Conservation (phyloP, 2,797 vertebrate genomes). For the Coracias cyanogaster region DNA sequence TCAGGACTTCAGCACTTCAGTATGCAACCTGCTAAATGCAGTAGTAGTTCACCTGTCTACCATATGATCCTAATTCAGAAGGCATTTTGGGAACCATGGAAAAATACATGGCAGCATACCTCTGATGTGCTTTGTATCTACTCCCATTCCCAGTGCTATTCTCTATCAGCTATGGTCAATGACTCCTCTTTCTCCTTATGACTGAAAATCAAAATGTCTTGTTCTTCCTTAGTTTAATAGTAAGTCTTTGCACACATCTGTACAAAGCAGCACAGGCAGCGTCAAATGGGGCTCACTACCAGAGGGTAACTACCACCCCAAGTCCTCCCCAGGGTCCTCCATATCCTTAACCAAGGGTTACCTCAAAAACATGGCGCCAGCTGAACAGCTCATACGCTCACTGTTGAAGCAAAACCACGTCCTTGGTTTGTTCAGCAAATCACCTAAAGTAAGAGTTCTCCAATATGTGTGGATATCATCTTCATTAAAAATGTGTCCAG, state of each 20-base stretch:
- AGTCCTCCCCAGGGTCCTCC: not conserved
- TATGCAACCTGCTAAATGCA: not conserved
- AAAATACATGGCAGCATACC: not conserved
- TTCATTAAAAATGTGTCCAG: not conserved
- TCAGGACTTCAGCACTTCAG: not conserved
- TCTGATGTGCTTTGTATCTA: not conserved
- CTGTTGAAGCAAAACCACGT: not conserved
- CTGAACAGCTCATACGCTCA: not conserved
- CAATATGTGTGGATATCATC: not conserved
- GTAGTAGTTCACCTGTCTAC: not conserved
- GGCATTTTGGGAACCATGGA: not conserved
- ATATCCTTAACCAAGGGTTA: not conserved
- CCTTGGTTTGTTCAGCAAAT: not conserved
- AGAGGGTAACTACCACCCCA: not conserved
- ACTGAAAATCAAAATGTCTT: not conserved
- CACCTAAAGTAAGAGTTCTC: not conserved
- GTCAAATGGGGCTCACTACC: not conserved
- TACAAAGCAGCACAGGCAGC: not conserved
- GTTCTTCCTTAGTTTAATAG: not conserved
- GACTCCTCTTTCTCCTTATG: not conserved
- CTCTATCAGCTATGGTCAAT: not conserved
- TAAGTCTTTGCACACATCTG: not conserved
- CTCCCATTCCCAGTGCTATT: not conserved
- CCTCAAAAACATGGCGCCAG: not conserved
- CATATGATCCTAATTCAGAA: not conserved